Percentiles rank a stretch among this genome's conserved stretches.
Evolutionary conservation across 2,113 vertebrate species (phyloP).

Genomic region (Montifringilla adamsi): DNA sequence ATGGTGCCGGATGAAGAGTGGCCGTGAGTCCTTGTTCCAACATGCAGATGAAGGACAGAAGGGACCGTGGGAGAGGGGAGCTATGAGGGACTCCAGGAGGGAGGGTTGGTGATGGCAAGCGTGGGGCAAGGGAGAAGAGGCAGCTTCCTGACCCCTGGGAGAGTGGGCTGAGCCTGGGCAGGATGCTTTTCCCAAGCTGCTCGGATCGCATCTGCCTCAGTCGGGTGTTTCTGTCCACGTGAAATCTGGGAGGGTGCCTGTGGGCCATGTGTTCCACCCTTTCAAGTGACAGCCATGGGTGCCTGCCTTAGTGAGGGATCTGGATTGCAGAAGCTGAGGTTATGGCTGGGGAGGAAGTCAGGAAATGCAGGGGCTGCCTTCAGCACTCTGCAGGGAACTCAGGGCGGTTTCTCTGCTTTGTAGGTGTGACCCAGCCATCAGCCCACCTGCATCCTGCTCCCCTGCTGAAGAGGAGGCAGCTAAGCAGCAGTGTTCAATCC

Average conservation of each 20-base stretch:
- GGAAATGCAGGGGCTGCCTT: background rate
- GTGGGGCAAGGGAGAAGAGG: background rate
- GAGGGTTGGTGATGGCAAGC: background rate
- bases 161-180: background rate
- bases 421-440: conserved; percentile 12
- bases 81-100: background rate
- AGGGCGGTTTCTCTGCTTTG: background rate
- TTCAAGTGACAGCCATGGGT: background rate
- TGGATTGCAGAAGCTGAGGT: background rate
- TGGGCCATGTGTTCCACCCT: background rate
- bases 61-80: background rate
- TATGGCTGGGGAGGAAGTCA: background rate
- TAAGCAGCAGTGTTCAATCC: conserved; percentile 66
- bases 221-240: background rate
- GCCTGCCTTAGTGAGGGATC: background rate
- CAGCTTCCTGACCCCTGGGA: background rate
- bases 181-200: background rate
- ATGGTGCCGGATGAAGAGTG: background rate
- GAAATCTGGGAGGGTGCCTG: background rate
- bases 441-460: background rate
- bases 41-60: background rate
- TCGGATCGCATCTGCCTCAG: background rate
- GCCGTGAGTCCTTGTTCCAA: background rate
- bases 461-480: background rate
- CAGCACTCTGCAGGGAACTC: background rate